phyloP scores from a whole-genome alignment of 2,113 vertebrate genomes.

The Cyprichromis sp. region DNA sequence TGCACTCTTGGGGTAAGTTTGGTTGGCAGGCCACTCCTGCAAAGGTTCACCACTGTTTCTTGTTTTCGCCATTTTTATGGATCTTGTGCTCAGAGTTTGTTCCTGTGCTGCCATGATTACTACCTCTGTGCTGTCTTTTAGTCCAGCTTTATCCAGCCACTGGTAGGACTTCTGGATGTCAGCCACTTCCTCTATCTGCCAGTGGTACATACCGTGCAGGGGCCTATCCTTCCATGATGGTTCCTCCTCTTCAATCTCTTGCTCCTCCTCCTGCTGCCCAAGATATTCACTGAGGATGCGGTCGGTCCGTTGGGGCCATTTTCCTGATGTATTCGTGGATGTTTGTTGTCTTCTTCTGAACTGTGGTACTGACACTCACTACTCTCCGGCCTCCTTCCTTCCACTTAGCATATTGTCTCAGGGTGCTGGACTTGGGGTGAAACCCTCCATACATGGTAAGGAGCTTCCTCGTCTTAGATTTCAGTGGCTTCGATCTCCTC shows the following conservation, averaged over 20 bases:
- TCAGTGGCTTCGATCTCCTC: no score
- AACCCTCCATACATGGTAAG: no score
- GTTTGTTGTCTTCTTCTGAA: no score
- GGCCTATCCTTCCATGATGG: background rate
- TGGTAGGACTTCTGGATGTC: background rate
- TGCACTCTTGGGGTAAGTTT: background rate
- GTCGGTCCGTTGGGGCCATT: no score
- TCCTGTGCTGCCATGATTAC: no score
- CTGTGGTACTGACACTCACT: no score
- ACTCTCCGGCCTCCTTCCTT: no score
- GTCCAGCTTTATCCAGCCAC: background rate
- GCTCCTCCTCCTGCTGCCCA: background rate
- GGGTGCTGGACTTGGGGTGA: no score
- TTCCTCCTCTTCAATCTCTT: background rate
- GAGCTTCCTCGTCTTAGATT: no score
- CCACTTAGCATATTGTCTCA: no score
- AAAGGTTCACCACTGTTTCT: background rate
- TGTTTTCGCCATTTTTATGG: background rate
- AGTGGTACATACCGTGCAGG: background rate
- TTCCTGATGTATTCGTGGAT: no score
- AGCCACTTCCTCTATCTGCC: background rate
- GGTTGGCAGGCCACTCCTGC: background rate
- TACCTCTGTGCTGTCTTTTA: background rate
- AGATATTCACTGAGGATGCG: background rate
- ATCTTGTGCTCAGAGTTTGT: no score